phyloP scores from a whole-genome alignment of 2,113 vertebrate species.

The Hemicordylus capensis region DNA sequence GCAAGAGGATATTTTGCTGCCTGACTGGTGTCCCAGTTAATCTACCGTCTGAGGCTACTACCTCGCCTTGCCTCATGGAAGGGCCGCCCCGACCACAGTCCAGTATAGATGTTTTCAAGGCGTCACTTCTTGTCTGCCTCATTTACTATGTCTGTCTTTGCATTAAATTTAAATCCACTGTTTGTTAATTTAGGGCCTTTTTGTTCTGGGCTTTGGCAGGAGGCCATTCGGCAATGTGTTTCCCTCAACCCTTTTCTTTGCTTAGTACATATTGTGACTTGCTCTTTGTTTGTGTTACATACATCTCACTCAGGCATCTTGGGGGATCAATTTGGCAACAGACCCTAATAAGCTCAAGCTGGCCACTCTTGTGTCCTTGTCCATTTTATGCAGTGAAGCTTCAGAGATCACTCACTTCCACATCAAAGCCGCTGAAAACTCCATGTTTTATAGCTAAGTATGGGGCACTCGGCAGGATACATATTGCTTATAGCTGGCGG shows the following conservation, averaged over 20 bases:
- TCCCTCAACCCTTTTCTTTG: background rate
- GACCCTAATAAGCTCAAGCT: background rate
- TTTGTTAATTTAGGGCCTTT: conserved; percentile 17
- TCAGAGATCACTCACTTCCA: background rate
- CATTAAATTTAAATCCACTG: background rate
- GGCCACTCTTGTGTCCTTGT: background rate
- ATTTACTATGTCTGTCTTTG: background rate
- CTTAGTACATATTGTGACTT: conserved; percentile 3
- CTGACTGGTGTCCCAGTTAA: too few species aligned
- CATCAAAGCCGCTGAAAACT: background rate
- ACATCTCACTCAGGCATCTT: background rate
- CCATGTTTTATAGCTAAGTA: background rate
- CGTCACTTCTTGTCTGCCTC: too few species aligned
- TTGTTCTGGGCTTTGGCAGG: conserved; percentile 32
- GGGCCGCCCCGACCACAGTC: too few species aligned
- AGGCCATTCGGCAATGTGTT: conserved; percentile 17
- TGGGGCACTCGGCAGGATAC: background rate
- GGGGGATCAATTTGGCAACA: background rate
- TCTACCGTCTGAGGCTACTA: too few species aligned
- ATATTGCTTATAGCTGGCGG: too few species aligned
- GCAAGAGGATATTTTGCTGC: too few species aligned
- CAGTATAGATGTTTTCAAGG: too few species aligned
- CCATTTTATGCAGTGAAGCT: background rate
- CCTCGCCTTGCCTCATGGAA: too few species aligned
- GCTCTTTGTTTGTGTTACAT: conserved; percentile 20